Conservation (phyloP, 2,888 invertebrate genomes). For the Erebia palarica region DNA sequence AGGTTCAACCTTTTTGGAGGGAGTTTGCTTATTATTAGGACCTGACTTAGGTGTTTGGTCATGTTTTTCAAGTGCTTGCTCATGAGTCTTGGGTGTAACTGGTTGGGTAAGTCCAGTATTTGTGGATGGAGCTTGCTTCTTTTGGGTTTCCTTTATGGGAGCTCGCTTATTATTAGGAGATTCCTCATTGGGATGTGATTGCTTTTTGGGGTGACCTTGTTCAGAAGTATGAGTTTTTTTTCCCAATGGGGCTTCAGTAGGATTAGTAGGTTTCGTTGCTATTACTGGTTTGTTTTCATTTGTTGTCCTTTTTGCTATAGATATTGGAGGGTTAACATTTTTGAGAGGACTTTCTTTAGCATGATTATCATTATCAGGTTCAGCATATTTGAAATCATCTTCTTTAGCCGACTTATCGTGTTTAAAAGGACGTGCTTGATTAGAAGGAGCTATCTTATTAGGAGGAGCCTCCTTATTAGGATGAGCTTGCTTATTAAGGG, state of each 20-base stretch:
- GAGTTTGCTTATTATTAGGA: not conserved
- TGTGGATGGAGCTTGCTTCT: not conserved
- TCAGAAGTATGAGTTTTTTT: not conserved
- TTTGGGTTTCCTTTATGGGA: not conserved
- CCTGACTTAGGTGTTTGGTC: not conserved
- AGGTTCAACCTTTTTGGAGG: not conserved
- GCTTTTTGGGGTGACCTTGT: not conserved
- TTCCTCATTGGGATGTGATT: not conserved
- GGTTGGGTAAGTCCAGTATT: not conserved
- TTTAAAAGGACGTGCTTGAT: not conserved
- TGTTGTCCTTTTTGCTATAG: too few species aligned
- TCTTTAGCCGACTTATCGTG: too few species aligned
- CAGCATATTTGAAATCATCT: too few species aligned
- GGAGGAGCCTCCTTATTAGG: not conserved
- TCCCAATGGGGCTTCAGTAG: too few species aligned
- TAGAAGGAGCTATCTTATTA: not conserved
- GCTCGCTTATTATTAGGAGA: not conserved
- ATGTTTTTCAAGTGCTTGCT: too few species aligned
- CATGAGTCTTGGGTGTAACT: not conserved
- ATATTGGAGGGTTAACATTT: too few species aligned
- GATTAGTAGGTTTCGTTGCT: too few species aligned
- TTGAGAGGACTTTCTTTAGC: too few species aligned
- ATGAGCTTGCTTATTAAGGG: not conserved
- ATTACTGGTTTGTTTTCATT: too few species aligned
- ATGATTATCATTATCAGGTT: too few species aligned